Percentiles rank a stretch among this genome's conserved stretches.
Conservation (phyloP, 2,113 vertebrate genomes). For the Pica pica region DNA sequence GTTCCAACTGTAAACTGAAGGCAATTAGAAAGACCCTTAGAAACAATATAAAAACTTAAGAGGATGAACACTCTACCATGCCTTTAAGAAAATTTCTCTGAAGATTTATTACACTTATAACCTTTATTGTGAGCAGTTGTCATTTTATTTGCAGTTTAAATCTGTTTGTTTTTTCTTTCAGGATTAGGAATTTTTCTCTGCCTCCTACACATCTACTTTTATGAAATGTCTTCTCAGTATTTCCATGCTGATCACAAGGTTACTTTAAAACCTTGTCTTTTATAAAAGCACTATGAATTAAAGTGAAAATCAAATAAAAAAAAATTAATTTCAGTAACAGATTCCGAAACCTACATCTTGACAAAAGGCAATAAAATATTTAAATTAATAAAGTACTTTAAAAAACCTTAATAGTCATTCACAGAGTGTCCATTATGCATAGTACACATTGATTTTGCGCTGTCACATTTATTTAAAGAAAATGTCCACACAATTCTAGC, state of each 20-base stretch:
- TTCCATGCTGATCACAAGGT: background rate
- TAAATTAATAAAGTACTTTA: background rate
- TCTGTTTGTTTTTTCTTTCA: background rate
- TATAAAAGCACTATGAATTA: background rate
- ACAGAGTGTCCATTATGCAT: constrained; percentile 3
- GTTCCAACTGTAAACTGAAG: background rate
- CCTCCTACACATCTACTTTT: background rate
- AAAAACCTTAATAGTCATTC: background rate
- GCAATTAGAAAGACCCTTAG: background rate
- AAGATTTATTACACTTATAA: background rate
- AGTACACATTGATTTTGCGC: constrained; percentile 17
- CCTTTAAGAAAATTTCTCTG: background rate
- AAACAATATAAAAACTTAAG: background rate
- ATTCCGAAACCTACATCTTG: background rate
- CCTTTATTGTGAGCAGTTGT: background rate
- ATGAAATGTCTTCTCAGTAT: background rate
- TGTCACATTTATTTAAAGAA: constrained; percentile 49
- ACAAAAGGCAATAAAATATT: background rate
- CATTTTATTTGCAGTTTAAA: background rate
- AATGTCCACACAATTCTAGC: constrained; percentile 12
- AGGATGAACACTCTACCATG: background rate
- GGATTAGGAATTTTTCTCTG: background rate
- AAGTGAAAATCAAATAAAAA: background rate
- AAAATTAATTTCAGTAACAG: background rate
- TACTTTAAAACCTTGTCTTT: background rate